Conservation (phyloP, 2,888 invertebrate genomes). For the Ecliptopera silaceata region DNA sequence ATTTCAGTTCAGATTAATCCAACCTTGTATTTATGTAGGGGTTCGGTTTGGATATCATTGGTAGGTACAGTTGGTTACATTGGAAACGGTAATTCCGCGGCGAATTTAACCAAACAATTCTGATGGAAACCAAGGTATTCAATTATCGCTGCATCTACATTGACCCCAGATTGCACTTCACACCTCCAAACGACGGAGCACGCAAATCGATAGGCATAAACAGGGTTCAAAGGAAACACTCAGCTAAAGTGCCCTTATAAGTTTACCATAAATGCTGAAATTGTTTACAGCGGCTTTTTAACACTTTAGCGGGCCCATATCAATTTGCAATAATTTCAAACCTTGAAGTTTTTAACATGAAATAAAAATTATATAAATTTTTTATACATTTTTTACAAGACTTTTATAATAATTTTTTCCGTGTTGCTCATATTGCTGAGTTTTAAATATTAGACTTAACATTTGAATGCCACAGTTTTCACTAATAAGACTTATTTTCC, state of each 20-base stretch:
- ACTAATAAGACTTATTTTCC: no score
- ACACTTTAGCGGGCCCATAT: not conserved
- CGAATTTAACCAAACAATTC: constrained; percentile 42
- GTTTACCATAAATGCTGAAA: constrained; percentile 1
- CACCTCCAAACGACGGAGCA: constrained; percentile 16
- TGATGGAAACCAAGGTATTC: constrained; percentile 41
- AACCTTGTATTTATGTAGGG: constrained; percentile 10
- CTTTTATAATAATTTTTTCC: no score
- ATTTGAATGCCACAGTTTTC: no score
- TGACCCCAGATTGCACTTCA: constrained; percentile 28
- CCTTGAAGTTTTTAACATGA: not conserved
- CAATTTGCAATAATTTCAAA: not conserved
- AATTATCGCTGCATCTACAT: constrained; percentile 51
- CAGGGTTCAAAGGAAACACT: constrained; percentile 4
- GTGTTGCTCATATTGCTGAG: no score
- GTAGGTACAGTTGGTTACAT: not conserved
- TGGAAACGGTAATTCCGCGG: constrained; percentile 22
- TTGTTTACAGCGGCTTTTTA: not conserved
- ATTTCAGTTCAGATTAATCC: no score
- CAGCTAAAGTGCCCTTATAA: constrained; percentile 5
- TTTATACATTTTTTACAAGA: no score
- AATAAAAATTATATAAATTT: not conserved
- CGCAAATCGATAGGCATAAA: constrained; percentile 13
- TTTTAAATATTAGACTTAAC: no score
- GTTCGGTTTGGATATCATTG: constrained; percentile 7